Base-by-base conservation (phyloP, 35 echinoderm and acorn worm genomes). In the Anneissia japonica region DNA sequence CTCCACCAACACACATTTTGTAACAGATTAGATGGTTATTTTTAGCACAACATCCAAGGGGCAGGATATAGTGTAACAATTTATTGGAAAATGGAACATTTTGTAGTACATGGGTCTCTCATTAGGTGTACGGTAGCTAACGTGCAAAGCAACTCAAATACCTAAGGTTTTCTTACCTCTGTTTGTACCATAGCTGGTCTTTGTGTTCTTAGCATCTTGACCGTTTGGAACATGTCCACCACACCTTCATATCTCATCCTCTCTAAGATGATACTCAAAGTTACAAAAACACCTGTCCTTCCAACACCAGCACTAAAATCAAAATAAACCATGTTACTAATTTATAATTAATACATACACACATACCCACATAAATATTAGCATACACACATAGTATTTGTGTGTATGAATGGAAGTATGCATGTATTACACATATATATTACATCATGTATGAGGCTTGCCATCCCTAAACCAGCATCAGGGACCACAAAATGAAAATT, bases 211-310 rank as follows among this genome's bases (percentile, higher is more conserved):
- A 98, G 55, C 83, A 93, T 98, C 88, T 98, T 98, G 14, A 98
- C 95, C n/a, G 95, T 98, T 86, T 98, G 95, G 89, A 88, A 98
- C 87, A 98, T 98, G 89, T 98, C 95, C 4, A 98, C 95, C 1
- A 93, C 88, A 35, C 95, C 92, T 85, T 98, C 95, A 72, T 94
- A 98, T 78, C 92, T 86, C 95, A 98, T 98, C 34, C 95, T 83
- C 79, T 98, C 95, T 46, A 98, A 76, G 37, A 98, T 87, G 34
- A 98, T 92, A 55, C 95, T 98, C 13, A 98, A 87, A 0, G 95
- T 93, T 32, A 98, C 87, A 80, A 98, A 98, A 43, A 98, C 95
- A 74, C 95, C 95, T 13, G 95, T 98, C 29, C 95, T 90, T 10
- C 95, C 95, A 30, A 98, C 95, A 46, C 95, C 95, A 72, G 95